Percentiles rank a stretch among this genome's conserved stretches.
phyloP scores from a whole-genome alignment of 1,140 invertebrate genomes.

The Hylaeus anthracinus region DNA sequence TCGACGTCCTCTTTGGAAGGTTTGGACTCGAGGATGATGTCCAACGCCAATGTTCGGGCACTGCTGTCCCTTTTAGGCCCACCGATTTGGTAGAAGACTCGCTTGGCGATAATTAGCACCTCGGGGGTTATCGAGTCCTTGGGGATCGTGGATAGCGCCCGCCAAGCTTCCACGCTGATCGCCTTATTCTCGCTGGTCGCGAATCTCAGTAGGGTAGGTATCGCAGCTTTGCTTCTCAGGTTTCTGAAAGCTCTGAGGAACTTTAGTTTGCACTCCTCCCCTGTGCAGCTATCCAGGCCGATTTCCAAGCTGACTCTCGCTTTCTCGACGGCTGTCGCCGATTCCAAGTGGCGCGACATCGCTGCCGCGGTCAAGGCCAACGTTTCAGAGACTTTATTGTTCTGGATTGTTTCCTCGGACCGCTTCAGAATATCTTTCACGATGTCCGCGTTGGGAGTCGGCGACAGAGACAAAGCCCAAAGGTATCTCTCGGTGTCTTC shows the following conservation, averaged over 20 bases:
- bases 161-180: slow-evolving; percentile 84
- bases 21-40: slow-evolving; percentile 85
- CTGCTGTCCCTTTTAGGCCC: slow-evolving; percentile 86
- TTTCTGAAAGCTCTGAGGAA: slow-evolving; percentile 87
- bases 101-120: slow-evolving; percentile 79
- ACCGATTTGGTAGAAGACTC: slow-evolving; percentile 85
- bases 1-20: slow-evolving; percentile 81
- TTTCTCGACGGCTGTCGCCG: slow-evolving; percentile 71
- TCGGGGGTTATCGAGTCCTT: slow-evolving; percentile 73
- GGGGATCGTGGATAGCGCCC: slow-evolving; percentile 83
- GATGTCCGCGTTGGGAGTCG: slow-evolving; percentile 78
- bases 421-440: slow-evolving; percentile 82
- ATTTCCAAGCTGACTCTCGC: slow-evolving; percentile 80
- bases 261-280: slow-evolving; percentile 82
- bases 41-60: slow-evolving; percentile 86
- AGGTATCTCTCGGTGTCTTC: slow-evolving; percentile 88
- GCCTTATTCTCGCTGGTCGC: slow-evolving; percentile 80
- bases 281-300: slow-evolving; percentile 81
- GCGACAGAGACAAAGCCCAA: slow-evolving; percentile 85
- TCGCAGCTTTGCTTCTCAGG: slow-evolving; percentile 82
- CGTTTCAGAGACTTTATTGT: slow-evolving; percentile 84
- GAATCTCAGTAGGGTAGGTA: slow-evolving; percentile 83
- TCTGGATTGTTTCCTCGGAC: slow-evolving; percentile 79
- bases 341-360: slow-evolving; percentile 81
- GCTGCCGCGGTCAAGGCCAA: slow-evolving; percentile 84